Conservation (phyloP, 2,113 vertebrate species). For the Ophiodon elongatus region DNA sequence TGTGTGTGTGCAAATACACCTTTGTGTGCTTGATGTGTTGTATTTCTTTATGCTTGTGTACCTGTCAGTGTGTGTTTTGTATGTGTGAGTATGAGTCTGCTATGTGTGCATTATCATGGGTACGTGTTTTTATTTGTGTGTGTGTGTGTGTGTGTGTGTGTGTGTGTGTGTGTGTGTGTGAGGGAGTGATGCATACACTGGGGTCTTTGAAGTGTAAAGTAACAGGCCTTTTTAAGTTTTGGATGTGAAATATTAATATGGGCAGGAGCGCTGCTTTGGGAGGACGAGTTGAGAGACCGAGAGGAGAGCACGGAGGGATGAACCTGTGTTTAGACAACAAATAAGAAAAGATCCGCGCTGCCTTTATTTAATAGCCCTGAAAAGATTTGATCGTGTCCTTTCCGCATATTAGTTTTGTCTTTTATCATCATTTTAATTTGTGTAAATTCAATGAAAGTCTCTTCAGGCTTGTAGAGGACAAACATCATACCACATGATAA, state of each 20-base stretch:
- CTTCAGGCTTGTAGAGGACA: background rate
- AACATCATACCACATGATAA: too few species aligned
- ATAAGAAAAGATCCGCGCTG: background rate
- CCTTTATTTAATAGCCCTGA: background rate
- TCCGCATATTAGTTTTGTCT: background rate
- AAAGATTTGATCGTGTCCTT: background rate
- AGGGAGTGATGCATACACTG: constrained; percentile 42
- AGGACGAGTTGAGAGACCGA: constrained; percentile 20
- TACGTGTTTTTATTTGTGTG: constrained; percentile 1
- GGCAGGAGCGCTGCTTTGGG: constrained; percentile 52
- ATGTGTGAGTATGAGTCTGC: background rate
- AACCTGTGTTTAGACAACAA: constrained; percentile 41
- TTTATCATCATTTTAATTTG: background rate
- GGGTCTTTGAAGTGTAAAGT: constrained; percentile 76
- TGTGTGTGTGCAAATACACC: background rate
- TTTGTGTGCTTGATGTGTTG: constrained; percentile 1
- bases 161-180: constrained; percentile 3
- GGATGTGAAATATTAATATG: constrained; percentile 76
- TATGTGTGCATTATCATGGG: background rate
- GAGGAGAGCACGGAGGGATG: constrained; percentile 15
- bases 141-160: constrained; percentile 1
- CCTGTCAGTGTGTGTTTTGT: background rate
- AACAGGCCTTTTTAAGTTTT: constrained; percentile 68
- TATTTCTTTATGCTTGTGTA: background rate
- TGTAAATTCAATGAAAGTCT: background rate